phyloP scores from a whole-genome alignment of 1,140 invertebrate genomes.

The Eumaeus atala region DNA sequence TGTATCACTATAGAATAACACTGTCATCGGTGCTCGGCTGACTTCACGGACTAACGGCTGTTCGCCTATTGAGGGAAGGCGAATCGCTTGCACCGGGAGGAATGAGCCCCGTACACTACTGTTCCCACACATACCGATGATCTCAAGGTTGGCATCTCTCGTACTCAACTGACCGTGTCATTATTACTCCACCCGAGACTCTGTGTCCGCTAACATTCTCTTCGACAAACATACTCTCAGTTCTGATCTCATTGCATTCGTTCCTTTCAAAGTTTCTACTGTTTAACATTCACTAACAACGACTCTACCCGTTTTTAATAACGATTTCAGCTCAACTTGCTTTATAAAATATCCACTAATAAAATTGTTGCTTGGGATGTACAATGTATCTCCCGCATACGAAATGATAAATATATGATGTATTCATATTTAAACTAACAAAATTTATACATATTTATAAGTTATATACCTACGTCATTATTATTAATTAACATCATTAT shows the following conservation, averaged over 20 bases:
- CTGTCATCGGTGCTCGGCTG: conserved; percentile 44
- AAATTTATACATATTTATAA: too few species aligned
- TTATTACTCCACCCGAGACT: conserved; percentile 41
- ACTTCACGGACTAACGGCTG: conserved; percentile 56
- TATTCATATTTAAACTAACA: too few species aligned
- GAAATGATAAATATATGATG: too few species aligned
- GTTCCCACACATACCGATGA: conserved; percentile 67
- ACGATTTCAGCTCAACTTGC: conserved; percentile 17
- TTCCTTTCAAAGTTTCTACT: conserved; percentile 33
- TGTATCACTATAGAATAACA: conserved; percentile 67
- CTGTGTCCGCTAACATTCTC: conserved; percentile 53
- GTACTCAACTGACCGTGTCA: conserved; percentile 32
- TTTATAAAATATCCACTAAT: not conserved
- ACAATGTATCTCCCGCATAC: too few species aligned
- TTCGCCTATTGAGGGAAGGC: conserved; percentile 68
- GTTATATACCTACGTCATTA: too few species aligned
- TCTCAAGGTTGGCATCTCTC: conserved; percentile 66
- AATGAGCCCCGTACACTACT: conserved; percentile 68
- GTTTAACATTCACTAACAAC: conserved; percentile 34
- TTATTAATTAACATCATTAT: too few species aligned
- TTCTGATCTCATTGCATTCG: conserved; percentile 54
- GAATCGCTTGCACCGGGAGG: conserved; percentile 63
- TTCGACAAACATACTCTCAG: conserved; percentile 38
- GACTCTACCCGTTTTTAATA: conserved; percentile 13
- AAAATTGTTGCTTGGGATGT: too few species aligned